A percentile compares a stretch with the other conserved stretches of the same genome.
Evolutionary conservation across 2,113 vertebrate genomes (phyloP).

Genomic region (Perca fluviatilis): DNA sequence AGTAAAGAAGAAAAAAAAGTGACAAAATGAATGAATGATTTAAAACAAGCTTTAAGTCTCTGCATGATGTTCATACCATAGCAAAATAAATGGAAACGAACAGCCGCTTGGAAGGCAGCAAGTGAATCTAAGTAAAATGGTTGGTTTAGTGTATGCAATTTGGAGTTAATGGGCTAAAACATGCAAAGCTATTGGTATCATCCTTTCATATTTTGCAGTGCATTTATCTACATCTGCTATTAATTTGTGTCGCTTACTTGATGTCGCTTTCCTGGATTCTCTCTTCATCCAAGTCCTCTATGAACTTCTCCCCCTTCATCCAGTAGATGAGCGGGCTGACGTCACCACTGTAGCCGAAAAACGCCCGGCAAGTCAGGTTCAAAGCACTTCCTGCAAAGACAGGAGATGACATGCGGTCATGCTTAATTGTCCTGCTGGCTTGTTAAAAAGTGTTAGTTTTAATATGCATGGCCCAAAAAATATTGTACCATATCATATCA

Average conservation of each 20-base stretch:
- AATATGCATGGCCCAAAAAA: neutral
- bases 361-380: conserved; percentile 97
- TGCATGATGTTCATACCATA: conserved; percentile 25
- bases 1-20: conserved; percentile 21
- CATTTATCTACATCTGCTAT: conserved; percentile 41
- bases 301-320: conserved; percentile 99
- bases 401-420: conserved; percentile 63
- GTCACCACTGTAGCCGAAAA: conserved; percentile 98
- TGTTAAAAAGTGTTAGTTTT: conserved; percentile 7
- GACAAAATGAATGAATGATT: conserved; percentile 27
- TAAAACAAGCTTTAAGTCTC: conserved; percentile 10
- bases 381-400: conserved; percentile 89
- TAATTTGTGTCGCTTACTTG: conserved; percentile 87
- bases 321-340: conserved; percentile 97
- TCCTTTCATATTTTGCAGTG: conserved; percentile 55
- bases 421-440: conserved; percentile 14
- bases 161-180: conserved; percentile 73
- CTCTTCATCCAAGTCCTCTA: conserved; percentile 98
- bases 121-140: conserved; percentile 56
- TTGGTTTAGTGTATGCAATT: conserved; percentile 55
- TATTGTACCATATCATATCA: neutral
- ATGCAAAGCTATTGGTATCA: conserved; percentile 36
- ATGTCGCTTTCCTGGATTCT: conserved; percentile 96
- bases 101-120: conserved; percentile 33
- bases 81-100: conserved; percentile 36